These are phyloP conservation scores for Drosophila nasuta DNA, from an alignment of 1,140 invertebrate genomes.

Conservation along the genomic window DNA sequence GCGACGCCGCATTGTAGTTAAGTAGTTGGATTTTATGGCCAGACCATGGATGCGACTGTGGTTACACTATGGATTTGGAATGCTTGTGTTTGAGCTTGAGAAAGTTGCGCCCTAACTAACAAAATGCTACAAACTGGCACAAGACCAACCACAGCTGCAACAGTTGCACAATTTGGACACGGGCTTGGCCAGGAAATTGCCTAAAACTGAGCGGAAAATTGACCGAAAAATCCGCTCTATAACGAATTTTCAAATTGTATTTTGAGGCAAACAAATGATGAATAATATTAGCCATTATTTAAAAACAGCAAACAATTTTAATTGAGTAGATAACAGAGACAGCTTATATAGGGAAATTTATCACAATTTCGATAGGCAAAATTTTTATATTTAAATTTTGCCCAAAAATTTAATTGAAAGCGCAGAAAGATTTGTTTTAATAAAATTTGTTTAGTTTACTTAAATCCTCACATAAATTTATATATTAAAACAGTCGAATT, in stretches of 20 bases:
- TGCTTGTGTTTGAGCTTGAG: conserved; percentile 36
- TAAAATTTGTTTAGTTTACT: too few species aligned
- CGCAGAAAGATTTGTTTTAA: too few species aligned
- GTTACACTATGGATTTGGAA: not conserved
- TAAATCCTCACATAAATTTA: too few species aligned
- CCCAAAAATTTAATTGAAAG: too few species aligned
- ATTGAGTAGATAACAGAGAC: not conserved
- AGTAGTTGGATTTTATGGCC: conserved; percentile 74
- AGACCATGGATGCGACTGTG: conserved; percentile 38
- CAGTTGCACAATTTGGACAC: conserved; percentile 23
- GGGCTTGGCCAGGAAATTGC: conserved; percentile 24
- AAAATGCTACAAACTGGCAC: conserved; percentile 37
- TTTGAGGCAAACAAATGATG: not conserved
- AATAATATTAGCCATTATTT: not conserved
- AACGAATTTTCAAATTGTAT: conserved; percentile 8
- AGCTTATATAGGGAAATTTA: too few species aligned
- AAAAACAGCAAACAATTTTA: not conserved
- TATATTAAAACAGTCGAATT: too few species aligned
- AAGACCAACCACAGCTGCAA: conserved; percentile 11
- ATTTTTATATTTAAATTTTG: too few species aligned
- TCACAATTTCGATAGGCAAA: too few species aligned
- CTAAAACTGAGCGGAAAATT: conserved; percentile 17
- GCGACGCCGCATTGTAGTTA: conserved; percentile 77
- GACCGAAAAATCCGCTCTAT: not conserved
- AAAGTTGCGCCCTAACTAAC: conserved; percentile 49